Evolutionary conservation across 2,797 vertebrate species (phyloP), one percentile per base, ranked within the genome.

Genomic region (Pyrrhura leucotis): DNA sequence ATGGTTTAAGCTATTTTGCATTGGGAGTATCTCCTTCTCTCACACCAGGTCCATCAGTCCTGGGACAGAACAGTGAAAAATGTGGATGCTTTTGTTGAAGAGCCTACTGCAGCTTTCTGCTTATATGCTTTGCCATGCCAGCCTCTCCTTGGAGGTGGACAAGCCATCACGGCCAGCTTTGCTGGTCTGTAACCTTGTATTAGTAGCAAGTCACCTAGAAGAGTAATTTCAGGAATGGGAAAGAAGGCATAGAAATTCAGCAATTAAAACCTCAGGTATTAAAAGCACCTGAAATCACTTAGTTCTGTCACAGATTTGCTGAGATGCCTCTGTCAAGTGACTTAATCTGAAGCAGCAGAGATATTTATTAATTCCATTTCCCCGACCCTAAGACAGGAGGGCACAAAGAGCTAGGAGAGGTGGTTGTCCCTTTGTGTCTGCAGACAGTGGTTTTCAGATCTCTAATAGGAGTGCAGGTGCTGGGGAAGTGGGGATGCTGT

Each of bases 41-140:
- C 18, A 29, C 20, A 39, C 12, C 33, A 29, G 16, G 12, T 28
- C 63, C 63, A 40, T 19, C 40, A 6, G 35, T 37, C 37, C 37
- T 10, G 6, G 47, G 42, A 28, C 18, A 28, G n/a, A 42, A 7
- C 10, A 26, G n/a, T 12, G 23, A 63, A 44, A 20, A 80, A n/a
- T 0, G 0, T 5, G 3, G 12, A 23, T 7, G 6, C 6, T 61
- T 71, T 35, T 76, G 21, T 31, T 80, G 47, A n/a, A 69, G 10
- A 87, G 14, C 47, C 67, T 25, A 37, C 45, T 48, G 6, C 47
- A 81, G 26, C 66, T 69, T 71, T 62, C 59, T 66, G 10, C 53
- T 85, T 21, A 2, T 3, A 2, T 40, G 19, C 42, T 66, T 59
- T 48, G 31, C 31, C n/a, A 7, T 29, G n/a, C 44, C 61, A 48